phyloP scores from a whole-genome alignment of 2,797 vertebrate genomes.

The Hozukius guyotensis region DNA sequence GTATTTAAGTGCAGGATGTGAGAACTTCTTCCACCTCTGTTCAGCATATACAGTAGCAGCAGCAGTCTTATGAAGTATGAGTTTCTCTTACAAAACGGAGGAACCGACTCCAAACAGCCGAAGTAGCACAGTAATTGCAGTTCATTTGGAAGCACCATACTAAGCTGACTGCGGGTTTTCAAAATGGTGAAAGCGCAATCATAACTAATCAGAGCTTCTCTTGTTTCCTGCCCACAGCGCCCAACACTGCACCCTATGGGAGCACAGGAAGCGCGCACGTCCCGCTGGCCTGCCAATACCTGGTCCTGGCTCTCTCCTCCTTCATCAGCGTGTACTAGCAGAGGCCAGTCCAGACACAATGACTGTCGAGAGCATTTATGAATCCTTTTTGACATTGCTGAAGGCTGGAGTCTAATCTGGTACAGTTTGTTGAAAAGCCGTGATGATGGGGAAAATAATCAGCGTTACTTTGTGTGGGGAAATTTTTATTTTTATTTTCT shows the following conservation, averaged over 20 bases:
- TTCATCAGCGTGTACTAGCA: constrained; percentile 96
- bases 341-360: constrained; percentile 90
- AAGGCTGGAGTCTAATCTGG: constrained; percentile 93
- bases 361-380: constrained; percentile 94
- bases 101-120: constrained; percentile 21
- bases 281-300: constrained; percentile 94
- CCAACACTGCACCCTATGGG: constrained; percentile 96
- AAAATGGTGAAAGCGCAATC: constrained; percentile 66
- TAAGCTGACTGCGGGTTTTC: constrained; percentile 33
- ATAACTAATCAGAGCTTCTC: constrained; percentile 75
- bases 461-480: constrained; percentile 88
- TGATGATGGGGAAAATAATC: constrained; percentile 87
- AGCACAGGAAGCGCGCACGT: constrained; percentile 91
- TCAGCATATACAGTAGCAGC: background rate
- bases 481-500: constrained; percentile 70
- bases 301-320: constrained; percentile 94
- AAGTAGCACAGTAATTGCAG: constrained; percentile 36
- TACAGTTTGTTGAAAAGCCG: constrained; percentile 90
- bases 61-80: background rate
- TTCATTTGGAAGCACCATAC: constrained; percentile 27
- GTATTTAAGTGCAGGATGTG: background rate
- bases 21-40: background rate
- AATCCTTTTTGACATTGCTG: constrained; percentile 91
- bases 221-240: constrained; percentile 90
- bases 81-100: background rate